phyloP scores from a whole-genome alignment of 1,140 invertebrate genomes.

The Caenorhabditis briggsae region DNA sequence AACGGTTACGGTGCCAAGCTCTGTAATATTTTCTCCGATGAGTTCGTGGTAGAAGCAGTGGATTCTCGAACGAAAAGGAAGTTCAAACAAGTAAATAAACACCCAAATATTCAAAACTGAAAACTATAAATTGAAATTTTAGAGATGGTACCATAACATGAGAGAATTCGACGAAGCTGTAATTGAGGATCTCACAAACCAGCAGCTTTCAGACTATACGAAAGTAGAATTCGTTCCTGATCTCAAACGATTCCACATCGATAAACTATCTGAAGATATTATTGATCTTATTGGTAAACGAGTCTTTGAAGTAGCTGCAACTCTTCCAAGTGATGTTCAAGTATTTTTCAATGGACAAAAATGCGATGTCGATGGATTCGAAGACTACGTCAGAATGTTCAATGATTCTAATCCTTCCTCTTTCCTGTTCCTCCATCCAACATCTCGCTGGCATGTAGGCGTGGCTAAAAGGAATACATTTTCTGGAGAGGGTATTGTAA shows the following conservation, averaged over 20 bases:
- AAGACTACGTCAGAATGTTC: slow-evolving; percentile 61
- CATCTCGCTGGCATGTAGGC: slow-evolving; percentile 80
- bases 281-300: slow-evolving; percentile 89
- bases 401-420: slow-evolving; percentile 83
- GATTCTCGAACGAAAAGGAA: slow-evolving; percentile 87
- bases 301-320: slow-evolving; percentile 94
- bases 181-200: slow-evolving; percentile 80
- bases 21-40: slow-evolving; percentile 98
- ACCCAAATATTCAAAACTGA: not conserved
- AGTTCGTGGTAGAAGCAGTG: slow-evolving; percentile 94
- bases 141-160: slow-evolving; percentile 96
- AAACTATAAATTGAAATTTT: slow-evolving; percentile 62
- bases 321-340: slow-evolving; percentile 84
- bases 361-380: slow-evolving; percentile 82
- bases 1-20: slow-evolving; percentile 99
- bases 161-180: slow-evolving; percentile 88
- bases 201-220: slow-evolving; percentile 90
- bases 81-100: slow-evolving; percentile 85
- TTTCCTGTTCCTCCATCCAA: slow-evolving; percentile 50
- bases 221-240: slow-evolving; percentile 82
- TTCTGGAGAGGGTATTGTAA: slow-evolving; percentile 86
- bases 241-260: slow-evolving; percentile 70
- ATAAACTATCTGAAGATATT: slow-evolving; percentile 88
- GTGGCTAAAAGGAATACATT: slow-evolving; percentile 89
- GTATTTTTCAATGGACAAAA: slow-evolving; percentile 91